Evolutionary conservation across 53 echinoderm and acorn worm species (phyloP).

Genomic region (Mesocentrotus franciscanus): DNA sequence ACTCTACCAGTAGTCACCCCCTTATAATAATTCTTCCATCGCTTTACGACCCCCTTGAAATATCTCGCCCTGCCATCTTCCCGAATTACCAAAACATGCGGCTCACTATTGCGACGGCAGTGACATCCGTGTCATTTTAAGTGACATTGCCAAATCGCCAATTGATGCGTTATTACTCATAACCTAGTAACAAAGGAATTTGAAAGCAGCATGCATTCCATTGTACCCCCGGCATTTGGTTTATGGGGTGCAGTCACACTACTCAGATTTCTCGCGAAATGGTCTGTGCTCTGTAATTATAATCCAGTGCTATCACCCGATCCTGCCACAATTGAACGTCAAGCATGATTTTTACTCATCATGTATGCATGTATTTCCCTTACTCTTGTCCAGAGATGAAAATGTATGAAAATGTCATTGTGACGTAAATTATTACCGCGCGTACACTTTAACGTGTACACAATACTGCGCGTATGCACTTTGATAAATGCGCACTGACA

Average conservation of each 20-base stretch:
- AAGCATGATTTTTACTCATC: no score
- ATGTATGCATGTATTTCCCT: no score
- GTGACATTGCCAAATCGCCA: constrained; percentile 49
- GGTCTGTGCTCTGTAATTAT: neutral
- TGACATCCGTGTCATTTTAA: constrained; percentile 50
- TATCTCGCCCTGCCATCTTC: neutral
- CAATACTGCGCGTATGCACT: no score
- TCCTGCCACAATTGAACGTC: no score
- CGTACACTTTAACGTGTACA: no score
- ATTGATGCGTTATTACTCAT: constrained; percentile 66
- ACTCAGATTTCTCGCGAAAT: constrained; percentile 13
- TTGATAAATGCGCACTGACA: no score
- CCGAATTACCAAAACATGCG: constrained; percentile 1
- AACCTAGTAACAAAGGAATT: constrained; percentile 55
- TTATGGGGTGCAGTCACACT: constrained; percentile 37
- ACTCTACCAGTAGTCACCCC: neutral
- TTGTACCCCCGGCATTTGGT: neutral
- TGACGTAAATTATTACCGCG: no score
- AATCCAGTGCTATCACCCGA: no score
- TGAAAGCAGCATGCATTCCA: constrained; percentile 33
- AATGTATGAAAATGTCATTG: no score
- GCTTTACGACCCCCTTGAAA: neutral
- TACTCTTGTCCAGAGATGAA: no score
- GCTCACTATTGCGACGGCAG: neutral
- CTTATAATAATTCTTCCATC: neutral